A percentile compares a stretch with the other conserved stretches of the same genome.
These are phyloP conservation scores for Crocuta crocuta DNA, from an alignment of 2,113 vertebrate species.

Conservation along the genomic window DNA sequence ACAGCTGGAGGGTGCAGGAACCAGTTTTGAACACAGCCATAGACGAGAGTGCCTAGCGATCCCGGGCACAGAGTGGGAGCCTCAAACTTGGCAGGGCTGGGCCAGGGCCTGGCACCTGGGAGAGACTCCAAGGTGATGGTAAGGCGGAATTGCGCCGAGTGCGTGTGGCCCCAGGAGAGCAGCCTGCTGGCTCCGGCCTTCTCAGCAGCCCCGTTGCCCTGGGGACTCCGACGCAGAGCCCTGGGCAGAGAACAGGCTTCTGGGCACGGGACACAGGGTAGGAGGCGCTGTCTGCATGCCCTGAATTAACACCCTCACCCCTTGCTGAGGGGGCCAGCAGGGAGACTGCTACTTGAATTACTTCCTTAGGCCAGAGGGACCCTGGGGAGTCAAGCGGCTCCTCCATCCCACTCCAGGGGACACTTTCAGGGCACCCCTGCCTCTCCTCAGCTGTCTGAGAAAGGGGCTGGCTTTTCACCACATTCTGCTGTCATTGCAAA, in stretches of 20 bases:
- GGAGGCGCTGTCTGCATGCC: accelerated
- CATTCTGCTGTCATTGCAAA: slow-evolving; percentile 41
- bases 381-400: background rate
- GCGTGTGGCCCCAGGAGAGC: background rate
- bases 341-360: background rate
- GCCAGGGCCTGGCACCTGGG: accelerated
- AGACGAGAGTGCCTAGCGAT: background rate
- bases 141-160: accelerated
- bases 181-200: background rate
- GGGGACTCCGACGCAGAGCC: background rate
- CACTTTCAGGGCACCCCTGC: slow-evolving; percentile 14
- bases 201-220: background rate
- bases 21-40: background rate
- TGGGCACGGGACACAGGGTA: background rate
- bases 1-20: background rate
- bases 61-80: background rate
- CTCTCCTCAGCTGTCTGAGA: slow-evolving; percentile 39
- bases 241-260: background rate
- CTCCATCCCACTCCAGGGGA: background rate
- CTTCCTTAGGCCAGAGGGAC: background rate
- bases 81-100: accelerated
- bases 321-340: background rate
- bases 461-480: slow-evolving; percentile 60
- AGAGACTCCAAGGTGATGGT: background rate
- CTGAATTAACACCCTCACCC: background rate